phyloP scores from a whole-genome alignment of 2,113 vertebrate genomes.

The Plecturocebus donacophilus region DNA sequence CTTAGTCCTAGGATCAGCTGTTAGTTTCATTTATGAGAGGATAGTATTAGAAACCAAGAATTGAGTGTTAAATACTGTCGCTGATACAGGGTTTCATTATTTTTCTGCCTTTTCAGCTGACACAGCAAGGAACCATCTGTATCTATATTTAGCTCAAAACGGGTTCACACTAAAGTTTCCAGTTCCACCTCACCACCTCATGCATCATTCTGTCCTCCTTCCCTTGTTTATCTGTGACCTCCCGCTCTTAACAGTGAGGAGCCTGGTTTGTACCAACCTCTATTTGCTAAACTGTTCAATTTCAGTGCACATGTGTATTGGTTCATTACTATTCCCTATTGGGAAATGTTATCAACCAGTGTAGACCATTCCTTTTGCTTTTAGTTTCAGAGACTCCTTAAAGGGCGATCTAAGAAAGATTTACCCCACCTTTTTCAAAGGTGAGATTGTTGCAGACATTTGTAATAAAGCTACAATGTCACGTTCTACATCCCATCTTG shows the following conservation, averaged over 20 bases:
- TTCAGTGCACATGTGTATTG: background rate
- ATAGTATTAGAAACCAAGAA: background rate
- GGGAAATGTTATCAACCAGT: background rate
- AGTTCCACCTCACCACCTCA: background rate
- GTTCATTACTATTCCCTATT: background rate
- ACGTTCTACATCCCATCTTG: background rate
- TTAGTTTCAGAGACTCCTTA: background rate
- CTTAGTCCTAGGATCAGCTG: background rate
- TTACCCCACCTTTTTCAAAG: background rate
- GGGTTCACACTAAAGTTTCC: background rate
- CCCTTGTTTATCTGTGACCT: background rate
- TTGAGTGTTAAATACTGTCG: background rate
- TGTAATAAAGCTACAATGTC: background rate
- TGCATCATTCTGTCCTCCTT: background rate
- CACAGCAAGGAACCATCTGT: background rate
- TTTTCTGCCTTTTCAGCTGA: background rate
- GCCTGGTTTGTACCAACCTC: background rate
- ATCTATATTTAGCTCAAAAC: background rate
- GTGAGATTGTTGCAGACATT: background rate
- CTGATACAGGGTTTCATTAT: background rate
- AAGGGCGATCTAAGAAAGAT: too few relatives aligned
- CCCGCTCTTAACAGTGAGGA: background rate
- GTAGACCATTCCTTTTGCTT: background rate
- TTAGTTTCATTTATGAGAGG: background rate
- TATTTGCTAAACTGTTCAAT: background rate